Base-by-base conservation (phyloP, 2,797 vertebrate genomes). In the Rhinella marina region DNA sequence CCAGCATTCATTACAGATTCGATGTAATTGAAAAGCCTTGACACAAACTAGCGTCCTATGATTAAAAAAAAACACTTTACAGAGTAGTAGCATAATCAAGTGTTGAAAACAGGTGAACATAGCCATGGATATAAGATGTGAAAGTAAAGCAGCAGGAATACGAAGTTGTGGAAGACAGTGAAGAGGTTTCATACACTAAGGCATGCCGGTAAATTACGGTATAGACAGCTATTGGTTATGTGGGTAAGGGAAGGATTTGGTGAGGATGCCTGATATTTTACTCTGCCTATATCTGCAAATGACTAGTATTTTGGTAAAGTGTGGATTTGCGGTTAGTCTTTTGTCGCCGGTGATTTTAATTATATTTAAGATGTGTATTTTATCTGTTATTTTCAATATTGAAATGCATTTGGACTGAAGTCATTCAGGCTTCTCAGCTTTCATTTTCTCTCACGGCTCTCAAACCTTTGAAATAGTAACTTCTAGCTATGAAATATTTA, bases 401-500 rank as follows among this genome's bases (percentile, higher is more conserved):
- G 64, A 61, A 29, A 61, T 68, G n/a, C 78, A 52, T 79, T 27
- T 61, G 84, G 59, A 76, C 17, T 62, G 57, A 27, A 75, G 48
- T 64, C 83, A 27, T 16, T 84, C 75, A 50, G 64, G 57, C 72
- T 52, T 62, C 64, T 50, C 84, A 1, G 5, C 59, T 77, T 81
- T 25, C 56, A 77, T 85, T 52, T 76, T 64, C 73, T 85, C 73
- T 77, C 56, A 12, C 27, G 59, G 72, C 61, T 57, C 82, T 84
- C 27, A 7, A 61, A 73, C 52, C 64, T 85, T 75, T 86, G 32
- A 52, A 61, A 78, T 52, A 79, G 41, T 77, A 52, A 66, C 73
- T 78, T 32, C 54, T 84, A 70, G 73, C 68, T 72, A 82, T 88
- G 62, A 86, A 88, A 86, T 88, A 88, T 88, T 86, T 82, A 82